Evolutionary conservation across 1,140 invertebrate species (phyloP).

Genomic region (Drosophila baimaii): DNA sequence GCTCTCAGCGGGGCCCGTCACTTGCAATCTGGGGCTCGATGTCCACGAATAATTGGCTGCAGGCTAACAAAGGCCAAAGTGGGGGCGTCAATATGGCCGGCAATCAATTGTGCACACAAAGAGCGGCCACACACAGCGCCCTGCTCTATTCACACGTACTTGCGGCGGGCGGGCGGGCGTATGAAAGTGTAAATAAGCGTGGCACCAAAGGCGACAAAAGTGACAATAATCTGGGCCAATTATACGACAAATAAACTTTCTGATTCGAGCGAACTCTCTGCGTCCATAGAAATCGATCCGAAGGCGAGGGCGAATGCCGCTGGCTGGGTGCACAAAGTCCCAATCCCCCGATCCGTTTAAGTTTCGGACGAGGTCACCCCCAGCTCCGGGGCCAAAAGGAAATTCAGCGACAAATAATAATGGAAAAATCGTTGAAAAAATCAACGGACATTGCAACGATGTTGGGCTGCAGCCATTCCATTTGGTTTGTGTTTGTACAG

Average conservation of each 20-base stretch:
- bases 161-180: conserved; percentile 9
- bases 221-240: conserved; percentile 62
- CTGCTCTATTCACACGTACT: conserved; percentile 50
- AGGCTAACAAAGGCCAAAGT: conserved; percentile 58
- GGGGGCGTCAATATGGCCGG: conserved; percentile 36
- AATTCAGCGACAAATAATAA: conserved; percentile 40
- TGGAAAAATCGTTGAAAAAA: conserved; percentile 34
- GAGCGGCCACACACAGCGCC: conserved; percentile 31
- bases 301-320: conserved; percentile 9
- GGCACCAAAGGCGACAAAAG: conserved; percentile 32
- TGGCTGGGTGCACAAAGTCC: conserved; percentile 13
- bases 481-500: conserved; percentile 32
- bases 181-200: conserved; percentile 63
- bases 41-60: conserved; percentile 74
- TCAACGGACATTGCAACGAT: conserved; percentile 30
- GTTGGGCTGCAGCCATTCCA: conserved; percentile 29
- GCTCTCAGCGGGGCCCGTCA: conserved; percentile 39
- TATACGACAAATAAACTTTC: conserved; percentile 61
- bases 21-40: conserved; percentile 55
- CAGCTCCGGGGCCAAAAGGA: background rate
- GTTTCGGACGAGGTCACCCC: conserved; percentile 14
- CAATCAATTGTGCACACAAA: conserved; percentile 78
- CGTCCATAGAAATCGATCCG: conserved; percentile 27
- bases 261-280: conserved; percentile 39
- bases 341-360: conserved; percentile 29